Evolutionary conservation across 2,888 invertebrate genomes (phyloP), one percentile per base, ranked within the genome.

Genomic region (Prosapia bicincta): DNA sequence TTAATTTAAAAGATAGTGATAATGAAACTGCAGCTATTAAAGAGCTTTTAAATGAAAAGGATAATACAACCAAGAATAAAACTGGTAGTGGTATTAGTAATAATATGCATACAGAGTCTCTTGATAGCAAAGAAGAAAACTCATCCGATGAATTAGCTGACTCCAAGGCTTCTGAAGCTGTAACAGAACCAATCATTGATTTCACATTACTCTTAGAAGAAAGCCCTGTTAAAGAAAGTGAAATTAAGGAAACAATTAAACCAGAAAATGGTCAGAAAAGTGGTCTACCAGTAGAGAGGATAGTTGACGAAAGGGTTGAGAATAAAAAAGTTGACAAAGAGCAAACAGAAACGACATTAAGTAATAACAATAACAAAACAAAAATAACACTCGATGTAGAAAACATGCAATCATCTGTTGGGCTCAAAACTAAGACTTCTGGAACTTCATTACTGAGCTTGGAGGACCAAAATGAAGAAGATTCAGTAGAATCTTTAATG

Each of bases 1-100:
- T 73, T 68, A 68, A 32, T 43, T 43, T 24, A 26, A 26, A 67
- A 7, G 67, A 76, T 30, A 71, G 30, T 65, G 77, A 78, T 74
- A 28, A 74, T 43, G 78, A 77, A 38, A 67, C 71, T 69, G 77
- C 69, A 20, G 74, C 67, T 28, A 76, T 76, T 32, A 32, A 69
- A 38, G 71, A 72, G 67, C 67, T 74, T 15, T 38, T 70, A 66
- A 66, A 38, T 66, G 77, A 75, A 38, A 75, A 75, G 71, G 25
- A 26, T 69, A 66, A 30, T 24, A 23, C 24, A 2, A 43, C 30
- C 38, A 38, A 38, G 38, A 10, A 7, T 38, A 15, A 38, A 38
- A 54, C 1, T 6, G 30, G 30, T 6, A 30, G 9, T 6, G 9
- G 5, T 9, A 6, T 6, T 30, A 6, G 30, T 30, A 68, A 38